A percentile compares a stretch with the other conserved stretches of the same genome.
Conservation (phyloP, 1,140 invertebrate species). For the Lamellibrachia luymesi region DNA sequence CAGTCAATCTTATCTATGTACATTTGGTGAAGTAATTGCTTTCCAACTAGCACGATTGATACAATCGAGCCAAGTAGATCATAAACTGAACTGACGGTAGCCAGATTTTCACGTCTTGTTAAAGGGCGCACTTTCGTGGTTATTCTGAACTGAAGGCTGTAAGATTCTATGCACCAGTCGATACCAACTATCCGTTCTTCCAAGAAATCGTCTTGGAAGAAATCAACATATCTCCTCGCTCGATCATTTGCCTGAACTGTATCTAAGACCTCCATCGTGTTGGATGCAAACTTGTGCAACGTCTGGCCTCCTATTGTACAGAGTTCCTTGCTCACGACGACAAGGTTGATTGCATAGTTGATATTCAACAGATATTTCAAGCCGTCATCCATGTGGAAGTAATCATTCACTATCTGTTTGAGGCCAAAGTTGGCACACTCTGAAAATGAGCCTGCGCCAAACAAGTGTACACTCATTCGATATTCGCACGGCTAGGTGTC, state of each 20-base stretch:
- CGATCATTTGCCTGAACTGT: constrained; percentile 24
- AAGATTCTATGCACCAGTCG: constrained; percentile 28
- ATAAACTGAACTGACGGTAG: constrained; percentile 35
- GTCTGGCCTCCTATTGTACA: constrained; percentile 27
- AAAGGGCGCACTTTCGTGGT: constrained; percentile 26
- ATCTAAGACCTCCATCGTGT: constrained; percentile 33
- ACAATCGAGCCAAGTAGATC: constrained; percentile 37
- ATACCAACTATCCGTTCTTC: background rate
- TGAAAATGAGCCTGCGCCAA: background rate
- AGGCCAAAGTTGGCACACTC: background rate
- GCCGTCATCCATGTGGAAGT: constrained; percentile 30
- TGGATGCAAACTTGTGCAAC: constrained; percentile 25
- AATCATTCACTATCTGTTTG: constrained; percentile 39
- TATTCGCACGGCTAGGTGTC: background rate
- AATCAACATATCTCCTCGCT: background rate
- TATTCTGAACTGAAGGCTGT: constrained; percentile 33
- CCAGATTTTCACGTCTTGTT: constrained; percentile 32
- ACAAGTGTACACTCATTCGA: background rate
- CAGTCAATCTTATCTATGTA: background rate
- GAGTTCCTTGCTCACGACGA: constrained; percentile 25
- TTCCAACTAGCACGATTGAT: constrained; percentile 31
- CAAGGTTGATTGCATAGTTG: constrained; percentile 30
- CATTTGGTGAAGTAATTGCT: constrained; percentile 24
- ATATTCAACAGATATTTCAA: constrained; percentile 33
- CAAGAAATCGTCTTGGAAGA: background rate